Evolutionary conservation across 2,113 vertebrate genomes (phyloP).

Genomic region (Ovis canadensis): DNA sequence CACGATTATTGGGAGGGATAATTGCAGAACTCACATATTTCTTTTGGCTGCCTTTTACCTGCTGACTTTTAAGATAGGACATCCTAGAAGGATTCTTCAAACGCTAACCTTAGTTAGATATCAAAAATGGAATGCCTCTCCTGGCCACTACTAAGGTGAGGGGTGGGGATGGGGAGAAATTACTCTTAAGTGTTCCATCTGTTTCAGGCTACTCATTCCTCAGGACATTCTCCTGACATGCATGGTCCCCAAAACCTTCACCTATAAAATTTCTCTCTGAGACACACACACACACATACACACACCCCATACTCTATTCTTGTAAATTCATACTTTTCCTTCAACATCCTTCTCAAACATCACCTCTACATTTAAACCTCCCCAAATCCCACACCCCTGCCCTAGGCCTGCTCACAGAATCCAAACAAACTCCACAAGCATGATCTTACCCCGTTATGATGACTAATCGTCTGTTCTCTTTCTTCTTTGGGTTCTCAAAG

Average conservation of each 20-base stretch:
- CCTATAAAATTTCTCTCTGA: neutral
- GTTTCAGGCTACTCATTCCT: neutral
- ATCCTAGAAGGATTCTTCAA: neutral
- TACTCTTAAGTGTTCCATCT: neutral
- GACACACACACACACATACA: neutral
- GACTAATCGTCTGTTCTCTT: neutral
- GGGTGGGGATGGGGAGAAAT: too few relatives aligned
- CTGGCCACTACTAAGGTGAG: too few relatives aligned
- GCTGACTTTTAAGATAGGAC: neutral
- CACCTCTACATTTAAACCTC: neutral
- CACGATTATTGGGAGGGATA: neutral
- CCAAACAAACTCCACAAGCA: neutral
- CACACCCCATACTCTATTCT: neutral
- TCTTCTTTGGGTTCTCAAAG: neutral
- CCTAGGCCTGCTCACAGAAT: neutral
- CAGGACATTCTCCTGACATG: neutral
- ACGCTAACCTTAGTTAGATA: neutral
- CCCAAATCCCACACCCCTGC: too few relatives aligned
- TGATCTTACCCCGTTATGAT: neutral
- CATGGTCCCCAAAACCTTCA: neutral
- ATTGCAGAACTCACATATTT: neutral
- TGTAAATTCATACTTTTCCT: neutral
- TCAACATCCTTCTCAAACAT: neutral
- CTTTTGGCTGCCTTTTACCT: neutral
- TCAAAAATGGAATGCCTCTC: neutral